These are phyloP conservation scores for Phymorhynchus buccinoides DNA, from an alignment of 1,140 invertebrate species.

Conservation along the genomic window DNA sequence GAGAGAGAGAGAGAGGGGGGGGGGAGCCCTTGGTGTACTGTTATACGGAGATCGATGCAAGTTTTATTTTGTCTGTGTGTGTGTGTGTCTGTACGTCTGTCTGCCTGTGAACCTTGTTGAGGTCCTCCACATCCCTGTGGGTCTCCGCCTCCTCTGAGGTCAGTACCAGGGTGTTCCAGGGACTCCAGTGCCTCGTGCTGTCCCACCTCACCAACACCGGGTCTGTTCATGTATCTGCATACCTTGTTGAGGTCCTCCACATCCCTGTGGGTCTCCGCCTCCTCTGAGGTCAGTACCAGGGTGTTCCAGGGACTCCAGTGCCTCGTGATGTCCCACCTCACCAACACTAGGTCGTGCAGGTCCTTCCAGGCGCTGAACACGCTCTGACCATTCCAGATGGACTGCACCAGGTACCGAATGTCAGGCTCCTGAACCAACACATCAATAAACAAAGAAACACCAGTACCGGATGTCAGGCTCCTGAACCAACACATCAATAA, in stretches of 20 bases:
- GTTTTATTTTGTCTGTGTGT: too few species aligned
- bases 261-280: slow-evolving; percentile 73
- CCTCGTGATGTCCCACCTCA: slow-evolving; percentile 74
- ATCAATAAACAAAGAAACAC: too few species aligned
- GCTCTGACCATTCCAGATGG: slow-evolving; percentile 76
- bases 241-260: slow-evolving; percentile 72
- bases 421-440: slow-evolving; percentile 72
- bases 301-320: slow-evolving; percentile 77
- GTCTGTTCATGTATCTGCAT: not conserved
- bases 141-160: not conserved
- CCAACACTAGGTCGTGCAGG: slow-evolving; percentile 73
- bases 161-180: not conserved
- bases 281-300: slow-evolving; percentile 75
- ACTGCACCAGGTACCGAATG: slow-evolving; percentile 75
- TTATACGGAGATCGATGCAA: too few species aligned
- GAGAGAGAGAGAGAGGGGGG: too few species aligned
- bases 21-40: too few species aligned
- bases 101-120: too few species aligned
- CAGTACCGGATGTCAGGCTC: too few species aligned
- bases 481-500: too few species aligned
- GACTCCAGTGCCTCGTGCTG: not conserved
- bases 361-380: slow-evolving; percentile 74
- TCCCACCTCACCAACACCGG: not conserved
- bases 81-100: too few species aligned
- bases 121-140: too few species aligned